Base-by-base conservation (phyloP, 2,797 vertebrate genomes). In the Agapornis canus region DNA sequence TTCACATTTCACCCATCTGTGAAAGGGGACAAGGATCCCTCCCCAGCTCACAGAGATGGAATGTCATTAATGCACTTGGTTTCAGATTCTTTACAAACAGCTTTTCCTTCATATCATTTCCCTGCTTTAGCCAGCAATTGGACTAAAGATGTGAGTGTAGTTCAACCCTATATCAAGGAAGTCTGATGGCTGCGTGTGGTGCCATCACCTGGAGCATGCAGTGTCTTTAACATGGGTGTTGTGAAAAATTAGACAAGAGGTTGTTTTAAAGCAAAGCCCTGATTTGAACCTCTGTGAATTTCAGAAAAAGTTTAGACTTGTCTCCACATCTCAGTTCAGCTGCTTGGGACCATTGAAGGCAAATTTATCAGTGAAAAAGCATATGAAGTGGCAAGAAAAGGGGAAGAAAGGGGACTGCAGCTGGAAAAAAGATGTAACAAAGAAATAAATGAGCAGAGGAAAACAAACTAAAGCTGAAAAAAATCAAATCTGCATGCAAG, bases 11-110 rank as follows among this genome's bases (percentile, higher is more conserved):
- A 92, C 59, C 25, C 49, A 10, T 73, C 56, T 81, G 75, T 71
- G 87, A 96, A 81, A 86, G 2, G n/a, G 68, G 68, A 82, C 80
- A 70, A 87, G 51, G 75, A 91, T 81, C 76, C 72, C 73, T 89
- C 60, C 51, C 61, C 82, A 93, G 65, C 59, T 92, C 91, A 90
- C 19, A 79, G 56, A 43, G 63, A 60, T 89, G 82, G 81, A 90
- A 92, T 66, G 79, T 64, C 25, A 80, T 68, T 82, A 85, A 82
- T 70, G 45, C 39, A 37, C 66, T 64, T 88, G 63, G 76, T 76
- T 66, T 92, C 95, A 87, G 66, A 73, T 80, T 89, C 85, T 77
- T 66, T 21, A 81, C 69, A 75, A 82, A 71, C 40, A 80, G n/a
- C 40, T 79, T 78, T 75, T 48, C 47, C 42, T 56, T 89, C 59